Conservation (phyloP, 2,888 invertebrate genomes). For the Molorchus minor region DNA sequence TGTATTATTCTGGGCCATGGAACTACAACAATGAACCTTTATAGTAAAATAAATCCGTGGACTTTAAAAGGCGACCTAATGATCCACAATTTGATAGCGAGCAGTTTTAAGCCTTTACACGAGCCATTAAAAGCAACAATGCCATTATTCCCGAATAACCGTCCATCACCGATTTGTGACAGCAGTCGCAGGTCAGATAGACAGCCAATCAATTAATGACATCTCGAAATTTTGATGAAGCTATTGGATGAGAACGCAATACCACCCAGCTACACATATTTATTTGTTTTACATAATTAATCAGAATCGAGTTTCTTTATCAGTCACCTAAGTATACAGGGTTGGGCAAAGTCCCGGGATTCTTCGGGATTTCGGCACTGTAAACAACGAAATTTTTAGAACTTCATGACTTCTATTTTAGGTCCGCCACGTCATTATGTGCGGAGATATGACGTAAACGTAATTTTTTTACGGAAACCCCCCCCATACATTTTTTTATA, state of each 20-base stretch:
- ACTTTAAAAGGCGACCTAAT: slow-evolving; percentile 11
- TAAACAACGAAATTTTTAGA: too few species aligned
- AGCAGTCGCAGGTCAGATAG: slow-evolving; percentile 12
- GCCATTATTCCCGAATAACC: slow-evolving; percentile 13
- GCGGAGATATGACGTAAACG: too few species aligned
- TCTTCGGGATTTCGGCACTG: too few species aligned
- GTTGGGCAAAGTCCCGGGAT: too few species aligned
- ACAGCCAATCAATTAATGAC: slow-evolving; percentile 16
- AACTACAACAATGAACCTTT: slow-evolving; percentile 2
- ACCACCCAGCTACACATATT: slow-evolving; percentile 9
- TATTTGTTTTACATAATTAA: too few species aligned
- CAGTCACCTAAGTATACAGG: too few species aligned
- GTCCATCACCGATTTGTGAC: slow-evolving; percentile 12
- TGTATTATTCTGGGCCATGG: slow-evolving; percentile 6
- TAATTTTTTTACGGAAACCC: too few species aligned
- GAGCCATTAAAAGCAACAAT: slow-evolving; percentile 15
- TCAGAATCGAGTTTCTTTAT: too few species aligned
- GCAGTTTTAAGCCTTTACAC: slow-evolving; percentile 6
- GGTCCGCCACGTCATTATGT: too few species aligned
- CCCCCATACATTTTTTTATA: too few species aligned
- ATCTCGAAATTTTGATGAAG: slow-evolving; percentile 9
- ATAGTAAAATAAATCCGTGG: slow-evolving; percentile 6
- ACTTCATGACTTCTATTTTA: too few species aligned
- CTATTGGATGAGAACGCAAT: slow-evolving; percentile 5
- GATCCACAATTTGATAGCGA: slow-evolving; percentile 11